Evolutionary conservation across 92 coral and sea anemone genomes (phyloP).

Genomic region (Parazoanthus atlanticus): DNA sequence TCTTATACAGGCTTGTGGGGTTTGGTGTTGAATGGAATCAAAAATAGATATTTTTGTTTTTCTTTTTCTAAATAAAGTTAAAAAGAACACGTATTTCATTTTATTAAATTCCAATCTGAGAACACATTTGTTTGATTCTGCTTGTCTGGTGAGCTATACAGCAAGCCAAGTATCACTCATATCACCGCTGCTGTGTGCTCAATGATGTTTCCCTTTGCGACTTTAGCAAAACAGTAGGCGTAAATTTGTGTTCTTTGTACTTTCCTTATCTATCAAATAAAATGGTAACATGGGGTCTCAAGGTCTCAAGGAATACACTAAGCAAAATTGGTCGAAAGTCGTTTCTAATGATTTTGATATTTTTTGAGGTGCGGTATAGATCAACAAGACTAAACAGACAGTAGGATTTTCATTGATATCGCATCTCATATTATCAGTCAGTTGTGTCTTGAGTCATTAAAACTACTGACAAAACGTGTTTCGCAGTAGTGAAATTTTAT

Average conservation of each 20-base stretch:
- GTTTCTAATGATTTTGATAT: too few species aligned
- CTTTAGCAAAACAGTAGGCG: not conserved
- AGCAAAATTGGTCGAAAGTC: not conserved
- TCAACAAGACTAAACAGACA: too few species aligned
- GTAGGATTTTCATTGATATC: too few species aligned
- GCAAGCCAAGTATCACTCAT: not conserved
- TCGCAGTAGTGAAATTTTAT: too few species aligned
- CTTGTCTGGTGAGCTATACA: not conserved
- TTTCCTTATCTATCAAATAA: not conserved
- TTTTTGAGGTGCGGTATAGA: too few species aligned
- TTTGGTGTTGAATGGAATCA: not conserved
- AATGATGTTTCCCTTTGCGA: not conserved
- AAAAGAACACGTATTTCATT: not conserved
- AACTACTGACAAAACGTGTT: too few species aligned
- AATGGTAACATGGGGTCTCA: not conserved
- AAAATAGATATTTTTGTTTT: not conserved
- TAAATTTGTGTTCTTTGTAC: too few species aligned
- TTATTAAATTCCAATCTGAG: not conserved
- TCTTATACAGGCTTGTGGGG: not conserved
- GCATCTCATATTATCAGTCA: too few species aligned
- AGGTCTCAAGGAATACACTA: not conserved
- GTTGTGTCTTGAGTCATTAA: too few species aligned
- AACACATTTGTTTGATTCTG: not conserved
- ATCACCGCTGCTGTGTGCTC: not conserved
- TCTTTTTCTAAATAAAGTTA: not conserved